These are phyloP conservation scores for Enteromius anoplus DNA, from an alignment of 2,797 vertebrate species.

Conservation along the genomic window DNA sequence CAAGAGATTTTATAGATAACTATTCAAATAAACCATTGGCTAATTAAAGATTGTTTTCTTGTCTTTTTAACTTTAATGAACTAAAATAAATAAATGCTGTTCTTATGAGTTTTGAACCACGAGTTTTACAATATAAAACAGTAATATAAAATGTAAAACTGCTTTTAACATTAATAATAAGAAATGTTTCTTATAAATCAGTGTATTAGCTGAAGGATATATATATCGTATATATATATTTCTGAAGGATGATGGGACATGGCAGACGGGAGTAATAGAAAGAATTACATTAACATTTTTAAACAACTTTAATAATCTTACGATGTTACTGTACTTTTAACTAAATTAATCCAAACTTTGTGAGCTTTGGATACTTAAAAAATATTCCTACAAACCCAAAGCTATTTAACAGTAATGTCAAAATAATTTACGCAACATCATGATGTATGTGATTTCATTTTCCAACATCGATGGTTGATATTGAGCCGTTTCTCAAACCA, in stretches of 20 bases:
- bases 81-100: neutral
- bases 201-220: too few species aligned
- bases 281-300: neutral
- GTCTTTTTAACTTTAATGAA: neutral
- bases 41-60: neutral
- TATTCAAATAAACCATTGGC: slow-evolving; percentile 10
- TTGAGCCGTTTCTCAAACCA: neutral
- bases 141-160: neutral
- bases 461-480: neutral
- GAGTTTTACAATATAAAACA: neutral
- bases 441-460: neutral
- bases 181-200: neutral
- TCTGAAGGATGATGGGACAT: neutral
- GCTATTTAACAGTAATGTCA: neutral
- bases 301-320: neutral
- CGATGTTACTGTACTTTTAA: neutral
- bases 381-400: neutral
- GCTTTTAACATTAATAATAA: neutral
- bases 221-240: neutral
- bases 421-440: neutral
- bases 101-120: neutral
- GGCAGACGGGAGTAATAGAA: neutral
- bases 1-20: neutral
- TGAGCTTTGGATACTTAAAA: neutral
- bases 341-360: neutral